These are phyloP conservation scores for Alloplasta piceator DNA, from an alignment of 2,888 invertebrate species.

Conservation along the genomic window DNA sequence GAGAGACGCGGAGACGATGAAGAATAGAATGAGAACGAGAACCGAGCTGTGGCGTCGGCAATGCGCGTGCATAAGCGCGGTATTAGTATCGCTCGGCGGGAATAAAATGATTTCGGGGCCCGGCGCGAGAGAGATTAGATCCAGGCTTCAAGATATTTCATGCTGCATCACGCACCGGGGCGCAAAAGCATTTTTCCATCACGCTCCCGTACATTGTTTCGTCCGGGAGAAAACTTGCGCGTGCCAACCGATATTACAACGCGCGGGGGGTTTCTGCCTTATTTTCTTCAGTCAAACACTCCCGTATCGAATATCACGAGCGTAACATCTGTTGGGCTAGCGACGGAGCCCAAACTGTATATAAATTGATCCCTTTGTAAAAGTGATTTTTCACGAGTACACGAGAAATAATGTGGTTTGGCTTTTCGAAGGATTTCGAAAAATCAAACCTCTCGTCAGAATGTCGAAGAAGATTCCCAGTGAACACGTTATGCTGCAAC, in stretches of 20 bases:
- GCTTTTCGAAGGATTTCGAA: background rate
- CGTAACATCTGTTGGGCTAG: slow-evolving; percentile 47
- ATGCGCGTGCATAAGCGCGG: slow-evolving; percentile 33
- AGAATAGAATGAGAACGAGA: slow-evolving; percentile 31
- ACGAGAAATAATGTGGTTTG: background rate
- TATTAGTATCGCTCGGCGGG: slow-evolving; percentile 6
- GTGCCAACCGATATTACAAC: slow-evolving; percentile 45
- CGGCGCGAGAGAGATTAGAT: slow-evolving; percentile 71
- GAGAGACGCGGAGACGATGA: slow-evolving; percentile 6
- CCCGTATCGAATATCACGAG: slow-evolving; percentile 57
- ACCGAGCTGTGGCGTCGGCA: background rate
- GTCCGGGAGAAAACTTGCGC: slow-evolving; percentile 16
- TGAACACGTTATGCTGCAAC: too few species aligned
- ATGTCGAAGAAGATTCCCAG: too few species aligned
- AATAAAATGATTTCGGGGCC: slow-evolving; percentile 8
- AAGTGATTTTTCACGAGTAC: slow-evolving; percentile 43
- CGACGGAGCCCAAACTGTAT: slow-evolving; percentile 30
- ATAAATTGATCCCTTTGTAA: background rate
- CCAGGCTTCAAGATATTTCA: slow-evolving; percentile 70
- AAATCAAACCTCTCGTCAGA: too few species aligned
- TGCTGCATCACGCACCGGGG: slow-evolving; percentile 70
- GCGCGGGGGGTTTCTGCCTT: slow-evolving; percentile 35
- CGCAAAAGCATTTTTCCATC: slow-evolving; percentile 54
- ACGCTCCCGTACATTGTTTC: slow-evolving; percentile 48
- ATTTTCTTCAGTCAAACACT: slow-evolving; percentile 53